Conservation (phyloP, 2,797 vertebrate genomes). For the Enteromius thamalakanensis region DNA sequence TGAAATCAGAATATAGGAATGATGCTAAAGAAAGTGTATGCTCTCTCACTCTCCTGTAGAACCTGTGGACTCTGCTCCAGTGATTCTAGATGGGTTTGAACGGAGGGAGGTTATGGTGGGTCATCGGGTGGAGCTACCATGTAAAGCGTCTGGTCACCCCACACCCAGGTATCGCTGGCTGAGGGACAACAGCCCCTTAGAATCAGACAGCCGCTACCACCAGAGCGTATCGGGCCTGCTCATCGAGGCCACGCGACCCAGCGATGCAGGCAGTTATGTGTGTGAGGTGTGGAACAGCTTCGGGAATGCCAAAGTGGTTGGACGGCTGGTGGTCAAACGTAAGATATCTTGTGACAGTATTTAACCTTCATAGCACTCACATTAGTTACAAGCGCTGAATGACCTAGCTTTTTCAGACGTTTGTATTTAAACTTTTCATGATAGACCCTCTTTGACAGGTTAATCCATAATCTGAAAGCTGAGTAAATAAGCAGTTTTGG, state of each 20-base stretch:
- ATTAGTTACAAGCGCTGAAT: background rate
- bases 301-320: conserved; percentile 92
- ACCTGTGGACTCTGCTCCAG: conserved; percentile 93
- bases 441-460: background rate
- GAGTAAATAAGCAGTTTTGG: too few relatives aligned
- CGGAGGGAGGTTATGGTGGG: conserved; percentile 93
- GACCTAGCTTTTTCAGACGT: background rate
- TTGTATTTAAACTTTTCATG: background rate
- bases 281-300: conserved; percentile 99
- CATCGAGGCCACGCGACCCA: conserved; percentile 88
- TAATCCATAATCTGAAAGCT: too few relatives aligned
- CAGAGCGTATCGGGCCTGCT: conserved; percentile 90
- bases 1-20: background rate
- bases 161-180: conserved; percentile 96
- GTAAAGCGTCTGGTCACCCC: conserved; percentile 95
- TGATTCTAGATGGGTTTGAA: conserved; percentile 96
- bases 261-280: conserved; percentile 91
- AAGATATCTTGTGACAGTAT: conserved; percentile 70
- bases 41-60: conserved; percentile 73
- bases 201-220: conserved; percentile 91
- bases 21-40: background rate
- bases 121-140: conserved; percentile 94
- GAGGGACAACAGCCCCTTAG: conserved; percentile 94
- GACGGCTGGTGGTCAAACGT: conserved; percentile 93
- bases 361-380: background rate